Percentiles rank a stretch among this genome's conserved stretches.
Evolutionary conservation across 2,888 invertebrate species (phyloP).

Genomic region (Cephus spinipes): DNA sequence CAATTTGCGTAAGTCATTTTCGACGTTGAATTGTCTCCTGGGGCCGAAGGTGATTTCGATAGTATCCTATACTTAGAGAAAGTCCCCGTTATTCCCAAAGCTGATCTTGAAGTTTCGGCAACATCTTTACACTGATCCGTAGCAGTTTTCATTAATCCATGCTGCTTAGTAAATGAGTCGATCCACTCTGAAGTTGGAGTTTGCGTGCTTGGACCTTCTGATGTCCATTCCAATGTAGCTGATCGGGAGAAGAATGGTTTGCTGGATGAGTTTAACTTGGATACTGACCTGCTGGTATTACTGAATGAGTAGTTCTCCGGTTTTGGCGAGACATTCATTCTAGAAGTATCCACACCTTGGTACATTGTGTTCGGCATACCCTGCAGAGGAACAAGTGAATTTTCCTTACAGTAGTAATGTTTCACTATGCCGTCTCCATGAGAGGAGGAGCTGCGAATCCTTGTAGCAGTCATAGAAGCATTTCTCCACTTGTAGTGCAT

Average conservation of each 20-base stretch:
- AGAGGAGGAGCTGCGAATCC: not conserved
- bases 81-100: slow-evolving; percentile 9
- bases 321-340: not conserved
- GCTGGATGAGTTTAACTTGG: not conserved
- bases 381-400: not conserved
- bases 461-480: not conserved
- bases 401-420: not conserved
- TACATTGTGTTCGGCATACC: not conserved
- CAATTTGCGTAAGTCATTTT: slow-evolving; percentile 5
- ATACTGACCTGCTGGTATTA: not conserved
- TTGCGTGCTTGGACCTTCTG: slow-evolving; percentile 17
- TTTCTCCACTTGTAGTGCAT: not conserved
- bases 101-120: slow-evolving; percentile 8
- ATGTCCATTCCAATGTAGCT: slow-evolving; percentile 21
- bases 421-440: not conserved
- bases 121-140: slow-evolving; percentile 1
- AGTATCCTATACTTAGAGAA: slow-evolving; percentile 8
- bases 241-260: slow-evolving; percentile 19
- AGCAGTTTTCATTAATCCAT: slow-evolving; percentile 9
- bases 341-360: not conserved
- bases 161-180: slow-evolving; percentile 19
- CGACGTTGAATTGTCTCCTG: slow-evolving; percentile 13
- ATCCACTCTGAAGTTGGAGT: slow-evolving; percentile 19
- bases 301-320: not conserved
- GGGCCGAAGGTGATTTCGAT: slow-evolving; percentile 20